phyloP scores from a whole-genome alignment of 2,113 vertebrate genomes.

The Cyprinus carpio region DNA sequence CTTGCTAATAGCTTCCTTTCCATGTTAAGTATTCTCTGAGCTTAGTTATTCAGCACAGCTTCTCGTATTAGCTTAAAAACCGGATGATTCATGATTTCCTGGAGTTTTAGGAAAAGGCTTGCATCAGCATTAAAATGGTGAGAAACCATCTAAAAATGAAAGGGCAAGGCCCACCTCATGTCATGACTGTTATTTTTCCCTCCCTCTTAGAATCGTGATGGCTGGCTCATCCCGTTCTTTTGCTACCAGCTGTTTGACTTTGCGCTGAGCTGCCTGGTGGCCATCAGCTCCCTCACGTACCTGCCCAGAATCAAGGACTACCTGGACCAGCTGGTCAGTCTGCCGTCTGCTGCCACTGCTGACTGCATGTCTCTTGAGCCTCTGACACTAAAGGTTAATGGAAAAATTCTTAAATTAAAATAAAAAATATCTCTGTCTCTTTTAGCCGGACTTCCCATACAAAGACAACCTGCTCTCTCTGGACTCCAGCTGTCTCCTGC shows the following conservation, averaged over 20 bases:
- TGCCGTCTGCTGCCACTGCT: neutral
- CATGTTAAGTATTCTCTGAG: neutral
- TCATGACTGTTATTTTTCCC: neutral
- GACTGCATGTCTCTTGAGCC: neutral
- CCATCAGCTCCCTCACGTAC: constrained; percentile 95
- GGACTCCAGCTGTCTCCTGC: constrained; percentile 96
- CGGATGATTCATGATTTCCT: constrained; percentile 12
- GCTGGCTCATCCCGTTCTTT: constrained; percentile 98
- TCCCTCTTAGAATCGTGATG: constrained; percentile 85
- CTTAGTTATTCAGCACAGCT: constrained; percentile 15
- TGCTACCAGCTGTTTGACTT: constrained; percentile 99
- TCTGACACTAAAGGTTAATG: neutral
- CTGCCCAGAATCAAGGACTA: constrained; percentile 97
- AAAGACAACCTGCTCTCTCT: constrained; percentile 92
- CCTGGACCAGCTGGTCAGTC: constrained; percentile 92
- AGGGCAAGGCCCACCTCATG: neutral
- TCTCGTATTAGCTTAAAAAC: neutral
- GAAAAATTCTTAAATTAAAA: neutral
- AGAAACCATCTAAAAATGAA: neutral
- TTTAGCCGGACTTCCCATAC: constrained; percentile 94
- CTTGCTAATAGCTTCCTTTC: neutral
- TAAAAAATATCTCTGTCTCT: constrained; percentile 16
- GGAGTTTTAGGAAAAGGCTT: neutral
- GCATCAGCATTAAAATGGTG: constrained; percentile 3
- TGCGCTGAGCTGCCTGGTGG: constrained; percentile 93